Evolutionary conservation across 2,797 vertebrate species (phyloP), one percentile per base, ranked within the genome.

Genomic region (Clamator glandarius): DNA sequence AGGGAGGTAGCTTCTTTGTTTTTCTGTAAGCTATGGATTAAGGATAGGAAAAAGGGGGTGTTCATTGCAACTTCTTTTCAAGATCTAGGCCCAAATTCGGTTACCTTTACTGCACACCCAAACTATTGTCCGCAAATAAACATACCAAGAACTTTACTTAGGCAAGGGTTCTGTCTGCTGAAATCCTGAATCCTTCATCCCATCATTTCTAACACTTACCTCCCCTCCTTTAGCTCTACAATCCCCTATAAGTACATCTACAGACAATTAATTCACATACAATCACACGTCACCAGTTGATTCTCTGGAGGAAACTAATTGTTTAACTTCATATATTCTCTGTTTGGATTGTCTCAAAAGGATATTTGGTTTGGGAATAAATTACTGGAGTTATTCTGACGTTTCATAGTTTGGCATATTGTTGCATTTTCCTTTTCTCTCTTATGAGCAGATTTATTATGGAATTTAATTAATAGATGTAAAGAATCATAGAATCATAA

Each of bases 1-100:
- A 1, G 4, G 2, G 8, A 15, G 13, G 17, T 12, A 62, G 24
- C 8, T 28, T 20, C 18, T 36, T 59, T 12, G 7, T 2, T 55
- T 70, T 54, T 63, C 6, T 46, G 44, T 72, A 44, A 83, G 0
- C 31, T 66, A 48, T 36, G 28, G 31, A 64, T 66, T 76, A 76
- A 57, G 13, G 11, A 57, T 19, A 59, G 25, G 42, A 77, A 61
- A 57, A 64, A 3, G 11, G 8, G 51, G 8, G 51, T 52, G 16
- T 26, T 35, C 52, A n/a, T 18, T 70, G 24, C 16, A 59, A 54
- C 18, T 58, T 54, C 23, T 50, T 92, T 78, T 41, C 36, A 62
- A 84, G 51, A 44, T 19, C 35, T 48, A 41, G 29, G 29, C 58
- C 25, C 29, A 54, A 29, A 64, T 66, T 42, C 59, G 25, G 18